Percentiles rank a stretch among this genome's conserved stretches.
phyloP scores from a whole-genome alignment of 1,140 invertebrate genomes.

The Sitophilus oryzae region DNA sequence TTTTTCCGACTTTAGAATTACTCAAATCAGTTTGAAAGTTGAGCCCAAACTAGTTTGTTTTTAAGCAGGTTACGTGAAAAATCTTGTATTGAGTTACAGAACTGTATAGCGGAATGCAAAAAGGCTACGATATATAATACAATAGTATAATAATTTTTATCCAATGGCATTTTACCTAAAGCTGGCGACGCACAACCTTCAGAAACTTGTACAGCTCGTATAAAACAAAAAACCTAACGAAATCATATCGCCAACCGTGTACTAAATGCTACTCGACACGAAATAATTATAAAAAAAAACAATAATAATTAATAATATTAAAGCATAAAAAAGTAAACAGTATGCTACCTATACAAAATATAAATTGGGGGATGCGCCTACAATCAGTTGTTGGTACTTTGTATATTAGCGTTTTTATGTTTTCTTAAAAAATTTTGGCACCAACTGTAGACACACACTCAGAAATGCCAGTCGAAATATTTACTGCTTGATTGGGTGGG shows the following conservation, averaged over 20 bases:
- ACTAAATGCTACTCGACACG: conserved; percentile 32
- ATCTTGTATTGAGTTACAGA: neutral
- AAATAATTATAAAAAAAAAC: conserved; percentile 14
- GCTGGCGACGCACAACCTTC: conserved; percentile 40
- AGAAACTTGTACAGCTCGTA: conserved; percentile 33
- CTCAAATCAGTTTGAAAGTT: too few relatives aligned
- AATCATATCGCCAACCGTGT: conserved; percentile 35
- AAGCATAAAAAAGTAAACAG: conserved; percentile 33
- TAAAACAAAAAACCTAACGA: conserved; percentile 24
- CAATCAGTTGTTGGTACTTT: conserved; percentile 29
- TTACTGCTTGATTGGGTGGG: too few relatives aligned
- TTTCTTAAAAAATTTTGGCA: conserved; percentile 31
- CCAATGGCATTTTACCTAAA: conserved; percentile 27
- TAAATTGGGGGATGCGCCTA: conserved; percentile 21
- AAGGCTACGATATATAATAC: conserved; percentile 13
- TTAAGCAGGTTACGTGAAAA: too few relatives aligned
- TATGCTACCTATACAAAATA: conserved; percentile 34
- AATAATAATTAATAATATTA: conserved; percentile 32
- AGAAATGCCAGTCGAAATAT: conserved; percentile 6
- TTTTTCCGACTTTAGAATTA: too few relatives aligned
- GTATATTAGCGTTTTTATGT: conserved; percentile 9
- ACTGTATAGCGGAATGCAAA: neutral
- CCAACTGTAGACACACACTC: conserved; percentile 32
- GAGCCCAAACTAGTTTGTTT: too few relatives aligned
- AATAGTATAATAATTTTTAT: conserved; percentile 23